These are phyloP conservation scores for Atta colombica DNA, from an alignment of 1,140 invertebrate genomes.

Conservation along the genomic window DNA sequence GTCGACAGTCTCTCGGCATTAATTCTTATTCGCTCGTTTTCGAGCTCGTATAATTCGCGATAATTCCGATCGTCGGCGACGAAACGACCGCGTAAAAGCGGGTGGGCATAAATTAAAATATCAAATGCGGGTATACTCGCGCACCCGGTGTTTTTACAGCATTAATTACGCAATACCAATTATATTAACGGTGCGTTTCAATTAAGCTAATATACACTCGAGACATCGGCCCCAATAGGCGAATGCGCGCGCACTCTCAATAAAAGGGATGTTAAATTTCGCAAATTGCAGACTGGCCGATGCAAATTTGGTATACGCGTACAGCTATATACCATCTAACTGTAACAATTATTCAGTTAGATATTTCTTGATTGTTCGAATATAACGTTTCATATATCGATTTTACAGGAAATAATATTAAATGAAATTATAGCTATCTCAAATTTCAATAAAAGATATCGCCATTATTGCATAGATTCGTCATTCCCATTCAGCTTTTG, in stretches of 20 bases:
- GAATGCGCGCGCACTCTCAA: slow-evolving; percentile 41
- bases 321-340: neutral
- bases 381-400: neutral
- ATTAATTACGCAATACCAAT: slow-evolving; percentile 71
- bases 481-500: no score
- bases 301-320: slow-evolving; percentile 18
- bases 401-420: neutral
- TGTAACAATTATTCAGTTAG: neutral
- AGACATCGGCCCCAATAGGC: slow-evolving; percentile 50
- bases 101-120: slow-evolving; percentile 69
- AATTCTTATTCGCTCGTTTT: slow-evolving; percentile 59
- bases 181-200: slow-evolving; percentile 74
- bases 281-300: slow-evolving; percentile 42
- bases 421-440: slow-evolving; percentile 13
- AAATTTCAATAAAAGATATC: neutral
- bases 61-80: slow-evolving; percentile 41
- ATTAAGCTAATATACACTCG: slow-evolving; percentile 72
- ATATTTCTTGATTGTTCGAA: slow-evolving; percentile 1
- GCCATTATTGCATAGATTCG: neutral
- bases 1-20: neutral
- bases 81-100: slow-evolving; percentile 38
- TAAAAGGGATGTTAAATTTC: slow-evolving; percentile 47
- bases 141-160: slow-evolving; percentile 67
- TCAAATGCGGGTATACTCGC: slow-evolving; percentile 52
- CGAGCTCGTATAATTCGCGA: slow-evolving; percentile 49